Conservation (phyloP, 2,113 vertebrate genomes). For the Porphyrio hochstetteri region DNA sequence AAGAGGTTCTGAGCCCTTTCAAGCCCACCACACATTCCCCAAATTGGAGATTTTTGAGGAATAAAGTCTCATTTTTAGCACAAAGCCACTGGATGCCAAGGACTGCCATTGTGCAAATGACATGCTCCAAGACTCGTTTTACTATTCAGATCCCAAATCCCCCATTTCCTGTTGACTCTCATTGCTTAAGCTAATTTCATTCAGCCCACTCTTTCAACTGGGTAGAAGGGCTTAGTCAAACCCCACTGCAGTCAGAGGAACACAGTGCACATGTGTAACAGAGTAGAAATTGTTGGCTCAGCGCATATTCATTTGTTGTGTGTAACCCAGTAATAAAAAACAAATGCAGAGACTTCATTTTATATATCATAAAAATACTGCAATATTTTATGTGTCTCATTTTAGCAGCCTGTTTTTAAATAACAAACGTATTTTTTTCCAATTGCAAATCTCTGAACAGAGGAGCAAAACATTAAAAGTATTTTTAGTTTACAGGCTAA, state of each 20-base stretch:
- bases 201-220: conserved; percentile 45
- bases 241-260: conserved; percentile 40
- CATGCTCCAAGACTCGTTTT: conserved; percentile 25
- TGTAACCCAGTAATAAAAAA: conserved; percentile 69
- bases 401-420: conserved; percentile 68
- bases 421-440: conserved; percentile 53
- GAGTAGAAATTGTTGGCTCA: conserved; percentile 66
- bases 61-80: conserved; percentile 50
- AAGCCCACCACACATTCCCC: conserved; percentile 28
- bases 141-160: conserved; percentile 50
- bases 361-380: conserved; percentile 67
- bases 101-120: conserved; percentile 46
- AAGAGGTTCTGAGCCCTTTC: conserved; percentile 44
- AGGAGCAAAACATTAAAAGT: conserved; percentile 57
- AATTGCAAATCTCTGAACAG: conserved; percentile 53
- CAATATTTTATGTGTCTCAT: conserved; percentile 70
- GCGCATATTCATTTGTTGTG: conserved; percentile 64
- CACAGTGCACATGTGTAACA: conserved; percentile 57
- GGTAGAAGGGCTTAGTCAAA: conserved; percentile 38
- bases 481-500: conserved; percentile 63
- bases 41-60: conserved; percentile 37
- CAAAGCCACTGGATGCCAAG: conserved; percentile 51
- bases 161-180: conserved; percentile 62
- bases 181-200: conserved; percentile 66
- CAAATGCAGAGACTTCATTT: conserved; percentile 65